Base-by-base conservation (phyloP, 2,797 vertebrate genomes). In the Macropodus opercularis region DNA sequence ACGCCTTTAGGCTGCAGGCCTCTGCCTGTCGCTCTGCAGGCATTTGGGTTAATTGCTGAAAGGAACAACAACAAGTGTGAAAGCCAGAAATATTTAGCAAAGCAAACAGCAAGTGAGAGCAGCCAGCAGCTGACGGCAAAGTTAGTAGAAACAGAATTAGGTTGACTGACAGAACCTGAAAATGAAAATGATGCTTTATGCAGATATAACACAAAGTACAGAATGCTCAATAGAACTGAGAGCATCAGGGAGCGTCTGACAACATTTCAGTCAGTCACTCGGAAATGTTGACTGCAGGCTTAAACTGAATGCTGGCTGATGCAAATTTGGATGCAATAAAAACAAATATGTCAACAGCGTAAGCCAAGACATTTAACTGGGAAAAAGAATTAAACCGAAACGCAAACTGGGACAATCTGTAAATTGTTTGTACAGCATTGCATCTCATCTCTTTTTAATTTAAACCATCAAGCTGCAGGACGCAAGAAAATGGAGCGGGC, bases 1-100 rank as follows among this genome's bases (percentile, higher is more conserved):
- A 99, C 90, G 0, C 97, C 97, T 89, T 96, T 98, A 38, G 96
- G 95, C 90, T 99, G 96, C 44, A 99, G 93, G 49, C 97, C 97
- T 54, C 96, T 89, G 52, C 97, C 97, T 24, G 94, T 90, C 41
- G 97, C 97, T 31, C 95, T 91, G 84, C 96, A 98, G 15, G 92
- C 94, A 0, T 91, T 95, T 6, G 96, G 92, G 60, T 93, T 96
- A 71, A 94, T 92, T 7, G 96, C 97, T 98, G 77, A 31, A 80
- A 80, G 67, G 63, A 83, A 79, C 38, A 77, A 77, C 44, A 77
- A 65, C 42, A 64, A 81, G 57, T 34, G 51, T 80, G 17, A 85
- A 53, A 64, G 2, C 44, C n/a, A 65, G 58, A 61, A 63, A 60
- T 52, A 49, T 72, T 81, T 44, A 50, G 12, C 43, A 47, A 27